These are phyloP conservation scores for Dissostichus mawsoni DNA, from an alignment of 2,113 vertebrate species.

Conservation along the genomic window DNA sequence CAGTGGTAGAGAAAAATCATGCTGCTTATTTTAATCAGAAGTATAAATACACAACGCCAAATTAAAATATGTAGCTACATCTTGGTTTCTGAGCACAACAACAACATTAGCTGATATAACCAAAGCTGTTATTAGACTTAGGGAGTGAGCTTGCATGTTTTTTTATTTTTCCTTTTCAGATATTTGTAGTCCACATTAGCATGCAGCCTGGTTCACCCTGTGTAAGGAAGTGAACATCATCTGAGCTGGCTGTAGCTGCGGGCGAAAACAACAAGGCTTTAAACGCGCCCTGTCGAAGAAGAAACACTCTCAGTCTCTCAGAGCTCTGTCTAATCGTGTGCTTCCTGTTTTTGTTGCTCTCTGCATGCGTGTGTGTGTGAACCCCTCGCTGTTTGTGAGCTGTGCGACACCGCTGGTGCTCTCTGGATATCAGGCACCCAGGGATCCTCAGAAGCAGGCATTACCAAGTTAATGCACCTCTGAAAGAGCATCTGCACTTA, in stretches of 20 bases:
- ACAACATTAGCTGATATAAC: conserved; percentile 67
- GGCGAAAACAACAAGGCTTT: conserved; percentile 79
- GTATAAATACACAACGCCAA: conserved; percentile 11
- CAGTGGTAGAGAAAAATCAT: background rate
- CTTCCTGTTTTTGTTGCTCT: conserved; percentile 75
- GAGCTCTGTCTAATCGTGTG: conserved; percentile 72
- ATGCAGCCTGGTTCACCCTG: conserved; percentile 61
- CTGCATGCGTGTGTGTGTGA: conserved; percentile 28
- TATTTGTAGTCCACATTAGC: conserved; percentile 71
- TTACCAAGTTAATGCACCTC: conserved; percentile 74
- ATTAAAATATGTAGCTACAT: conserved; percentile 20
- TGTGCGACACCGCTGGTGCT: conserved; percentile 66
- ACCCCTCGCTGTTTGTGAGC: conserved; percentile 57
- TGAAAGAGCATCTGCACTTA: conserved; percentile 73
- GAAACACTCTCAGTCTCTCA: conserved; percentile 69
- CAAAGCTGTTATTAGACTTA: conserved; percentile 44
- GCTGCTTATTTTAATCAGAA: background rate
- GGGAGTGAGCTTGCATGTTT: conserved; percentile 68
- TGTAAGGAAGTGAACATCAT: conserved; percentile 71
- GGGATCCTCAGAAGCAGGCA: conserved; percentile 61
- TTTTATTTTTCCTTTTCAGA: conserved; percentile 25
- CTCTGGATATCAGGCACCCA: conserved; percentile 67
- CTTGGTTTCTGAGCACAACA: conserved; percentile 35
- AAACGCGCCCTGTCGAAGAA: conserved; percentile 75
- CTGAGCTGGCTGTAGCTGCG: conserved; percentile 73